Base-by-base conservation (phyloP, 2,888 invertebrate species). In the Andrena bucephala region DNA sequence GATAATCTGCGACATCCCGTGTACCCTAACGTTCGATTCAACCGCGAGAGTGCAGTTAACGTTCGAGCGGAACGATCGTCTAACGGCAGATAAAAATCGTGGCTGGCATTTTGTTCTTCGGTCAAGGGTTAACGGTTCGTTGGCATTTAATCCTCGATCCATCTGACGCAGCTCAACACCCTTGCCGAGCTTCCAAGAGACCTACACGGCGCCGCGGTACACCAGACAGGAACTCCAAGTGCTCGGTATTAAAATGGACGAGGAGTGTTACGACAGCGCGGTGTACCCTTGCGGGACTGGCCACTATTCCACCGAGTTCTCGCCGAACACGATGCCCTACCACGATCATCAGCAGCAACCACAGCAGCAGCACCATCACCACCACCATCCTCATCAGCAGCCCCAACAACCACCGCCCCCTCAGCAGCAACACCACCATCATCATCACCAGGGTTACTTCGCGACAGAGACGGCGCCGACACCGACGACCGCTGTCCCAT, bases 181-280 rank as follows among this genome's bases (percentile, higher is more conserved):
- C 65, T 94, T 98, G 91, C 98, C 98, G 85, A 97, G 97, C 94
- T 98, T 98, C 95, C 97, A 98, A 95, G 98, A 98, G 94, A 98
- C 97, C 36, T 97, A 97, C 94, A 97, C 97, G 78, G 96, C 97
- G 67, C 96, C 97, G 84, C 97, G 97, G 92, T 94, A 92, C 91
- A 96, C 96, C 81, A 95, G 95, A 90, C 96, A 95, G 93, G 96
- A 95, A 93, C 95, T 96, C 93, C 95, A 95, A 59, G 95, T 95
- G 89, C 95, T 96, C 89, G 96, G 96, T 42, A 96, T 97, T 90
- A 97, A 97, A 94, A 97, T 97, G 97, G 97, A 97, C 93, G 97
- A 97, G 92, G 97, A 97, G 90, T 97, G 97, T 92, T 97, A 96
- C 93, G 96, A 97, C 92, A 95, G 91, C 63, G 85, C 91, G 54